phyloP scores from a whole-genome alignment of 2,797 vertebrate genomes.

The Microcaecilia unicolor region DNA sequence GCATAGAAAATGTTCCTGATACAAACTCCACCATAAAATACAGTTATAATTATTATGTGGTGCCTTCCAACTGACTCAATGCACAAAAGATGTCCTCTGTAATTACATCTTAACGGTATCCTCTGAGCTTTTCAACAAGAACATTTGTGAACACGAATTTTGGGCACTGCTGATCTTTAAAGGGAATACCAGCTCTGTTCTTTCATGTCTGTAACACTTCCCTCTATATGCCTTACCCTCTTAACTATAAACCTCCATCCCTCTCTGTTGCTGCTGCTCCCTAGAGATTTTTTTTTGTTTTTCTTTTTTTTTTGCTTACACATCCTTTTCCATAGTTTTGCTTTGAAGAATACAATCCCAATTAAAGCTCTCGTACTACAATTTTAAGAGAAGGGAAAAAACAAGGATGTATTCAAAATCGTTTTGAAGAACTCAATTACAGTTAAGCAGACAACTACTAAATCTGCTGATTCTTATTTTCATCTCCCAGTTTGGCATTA shows the following conservation, averaged over 20 bases:
- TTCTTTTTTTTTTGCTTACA: too few species aligned
- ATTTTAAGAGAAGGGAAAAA: constrained; percentile 16
- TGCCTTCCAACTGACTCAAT: constrained; percentile 15
- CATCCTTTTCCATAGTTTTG: constrained; percentile 50
- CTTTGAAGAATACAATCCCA: constrained; percentile 46
- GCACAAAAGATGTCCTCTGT: constrained; percentile 7
- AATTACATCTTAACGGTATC: constrained; percentile 9
- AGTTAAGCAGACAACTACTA: constrained; percentile 49
- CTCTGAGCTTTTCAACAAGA: constrained; percentile 17
- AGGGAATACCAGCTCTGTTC: constrained; percentile 20
- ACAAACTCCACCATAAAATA: constrained; percentile 7
- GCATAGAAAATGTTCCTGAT: neutral
- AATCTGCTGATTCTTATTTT: constrained; percentile 51
- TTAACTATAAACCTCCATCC: constrained; percentile 32
- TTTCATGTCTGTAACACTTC: constrained; percentile 51
- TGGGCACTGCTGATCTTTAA: constrained; percentile 29
- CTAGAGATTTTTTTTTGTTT: constrained; percentile 47
- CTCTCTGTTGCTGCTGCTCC: constrained; percentile 36
- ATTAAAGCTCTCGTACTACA: constrained; percentile 50
- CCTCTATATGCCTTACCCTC: constrained; percentile 40
- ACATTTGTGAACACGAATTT: too few species aligned
- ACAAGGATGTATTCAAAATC: constrained; percentile 43
- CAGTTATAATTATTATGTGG: constrained; percentile 5
- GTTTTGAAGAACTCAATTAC: constrained; percentile 55
- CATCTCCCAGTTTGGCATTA: constrained; percentile 46